Evolutionary conservation across 2,888 invertebrate species (phyloP).

Genomic region (Cheilosia grossa): DNA sequence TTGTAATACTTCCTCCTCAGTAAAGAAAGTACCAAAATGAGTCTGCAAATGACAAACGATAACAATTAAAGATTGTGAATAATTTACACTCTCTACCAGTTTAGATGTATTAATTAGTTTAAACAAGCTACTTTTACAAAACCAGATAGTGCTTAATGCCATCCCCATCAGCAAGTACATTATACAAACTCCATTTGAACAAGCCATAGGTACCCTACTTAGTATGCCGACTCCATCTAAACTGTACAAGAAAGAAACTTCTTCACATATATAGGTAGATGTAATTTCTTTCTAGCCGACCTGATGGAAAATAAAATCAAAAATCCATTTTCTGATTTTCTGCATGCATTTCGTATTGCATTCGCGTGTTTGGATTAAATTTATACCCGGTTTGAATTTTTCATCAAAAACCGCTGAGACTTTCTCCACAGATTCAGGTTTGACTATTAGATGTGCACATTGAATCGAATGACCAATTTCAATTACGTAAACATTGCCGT

Average conservation of each 20-base stretch:
- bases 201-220: not conserved
- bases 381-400: constrained; percentile 17
- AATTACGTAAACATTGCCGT: constrained; percentile 41
- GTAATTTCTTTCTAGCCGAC: not conserved
- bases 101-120: too few relatives aligned
- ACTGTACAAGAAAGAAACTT: not conserved
- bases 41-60: too few relatives aligned
- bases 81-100: too few relatives aligned
- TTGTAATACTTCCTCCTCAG: too few relatives aligned
- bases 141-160: not conserved
- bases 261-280: not conserved
- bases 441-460: constrained; percentile 17
- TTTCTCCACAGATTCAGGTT: constrained; percentile 59
- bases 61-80: too few relatives aligned
- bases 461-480: constrained; percentile 9
- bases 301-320: constrained; percentile 19
- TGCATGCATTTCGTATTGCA: constrained; percentile 36
- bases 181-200: not conserved
- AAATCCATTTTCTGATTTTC: constrained; percentile 20
- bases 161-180: not conserved
- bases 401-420: constrained; percentile 7
- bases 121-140: not conserved
- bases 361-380: constrained; percentile 28
- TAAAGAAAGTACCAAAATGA: too few relatives aligned
- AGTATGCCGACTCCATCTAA: not conserved